phyloP scores from a whole-genome alignment of 2,888 invertebrate species.

The Pecten maximus region DNA sequence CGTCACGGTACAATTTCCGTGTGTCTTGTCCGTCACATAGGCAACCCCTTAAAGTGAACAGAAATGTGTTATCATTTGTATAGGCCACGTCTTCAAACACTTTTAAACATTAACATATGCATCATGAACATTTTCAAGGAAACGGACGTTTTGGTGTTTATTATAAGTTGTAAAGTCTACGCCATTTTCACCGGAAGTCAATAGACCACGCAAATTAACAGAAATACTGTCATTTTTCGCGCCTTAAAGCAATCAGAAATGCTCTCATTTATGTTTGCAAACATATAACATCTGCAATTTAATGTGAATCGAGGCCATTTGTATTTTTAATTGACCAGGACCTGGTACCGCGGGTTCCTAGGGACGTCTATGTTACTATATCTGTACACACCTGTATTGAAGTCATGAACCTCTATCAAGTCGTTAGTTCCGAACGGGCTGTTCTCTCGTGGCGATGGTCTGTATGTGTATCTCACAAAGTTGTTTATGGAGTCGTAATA shows the following conservation, averaged over 20 bases:
- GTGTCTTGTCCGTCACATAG: conserved; percentile 68
- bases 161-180: no score
- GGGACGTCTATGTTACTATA: no score
- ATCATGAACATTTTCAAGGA: no score
- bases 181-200: no score
- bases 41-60: conserved; percentile 67
- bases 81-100: background rate
- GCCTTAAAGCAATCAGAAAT: background rate
- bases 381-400: conserved; percentile 66
- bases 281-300: no score
- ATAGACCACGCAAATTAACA: background rate
- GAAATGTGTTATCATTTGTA: background rate
- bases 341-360: no score
- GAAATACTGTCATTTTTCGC: background rate
- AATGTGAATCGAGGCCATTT: no score
- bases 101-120: background rate
- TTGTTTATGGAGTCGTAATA: conserved; percentile 65
- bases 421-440: conserved; percentile 61
- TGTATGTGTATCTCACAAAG: conserved; percentile 64
- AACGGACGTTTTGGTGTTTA: no score
- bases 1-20: conserved; percentile 69
- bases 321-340: no score
- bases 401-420: conserved; percentile 68
- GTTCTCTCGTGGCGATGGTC: conserved; percentile 53
- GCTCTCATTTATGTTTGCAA: no score